Conservation (phyloP, 2,888 invertebrate genomes). For the Branchellion lobata region DNA sequence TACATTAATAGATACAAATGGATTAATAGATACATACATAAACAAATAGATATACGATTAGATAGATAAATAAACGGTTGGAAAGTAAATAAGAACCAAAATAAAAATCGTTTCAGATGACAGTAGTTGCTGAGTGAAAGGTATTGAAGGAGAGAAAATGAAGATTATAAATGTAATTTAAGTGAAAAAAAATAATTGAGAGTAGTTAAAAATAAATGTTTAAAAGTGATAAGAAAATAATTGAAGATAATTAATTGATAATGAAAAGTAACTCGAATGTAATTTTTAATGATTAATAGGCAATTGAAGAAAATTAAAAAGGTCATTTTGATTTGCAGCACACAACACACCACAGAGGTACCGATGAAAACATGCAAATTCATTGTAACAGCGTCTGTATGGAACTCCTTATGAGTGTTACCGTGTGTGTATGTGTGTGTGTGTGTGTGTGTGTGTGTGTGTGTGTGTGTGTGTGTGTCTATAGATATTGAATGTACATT, state of each 20-base stretch:
- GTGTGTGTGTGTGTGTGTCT: constrained; percentile 17
- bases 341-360: no score
- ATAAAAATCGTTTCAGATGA: no score
- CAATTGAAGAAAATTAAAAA: no score
- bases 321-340: no score
- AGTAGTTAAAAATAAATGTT: neutral
- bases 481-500: constrained; percentile 1
- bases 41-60: no score
- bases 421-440: constrained; percentile 15
- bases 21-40: neutral
- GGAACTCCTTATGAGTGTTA: constrained; percentile 4
- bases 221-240: neutral
- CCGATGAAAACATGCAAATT: no score
- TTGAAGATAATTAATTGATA: neutral
- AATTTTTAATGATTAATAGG: no score
- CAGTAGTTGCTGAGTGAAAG: no score
- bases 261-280: no score
- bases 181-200: neutral
- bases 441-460: constrained; percentile 15
- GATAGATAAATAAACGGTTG: no score
- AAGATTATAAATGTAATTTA: neutral
- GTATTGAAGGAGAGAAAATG: neutral
- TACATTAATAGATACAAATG: neutral
- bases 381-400: no score
- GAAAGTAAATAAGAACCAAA: no score